Evolutionary conservation across 2,113 vertebrate genomes (phyloP).

Genomic region (Glaucomys volans): DNA sequence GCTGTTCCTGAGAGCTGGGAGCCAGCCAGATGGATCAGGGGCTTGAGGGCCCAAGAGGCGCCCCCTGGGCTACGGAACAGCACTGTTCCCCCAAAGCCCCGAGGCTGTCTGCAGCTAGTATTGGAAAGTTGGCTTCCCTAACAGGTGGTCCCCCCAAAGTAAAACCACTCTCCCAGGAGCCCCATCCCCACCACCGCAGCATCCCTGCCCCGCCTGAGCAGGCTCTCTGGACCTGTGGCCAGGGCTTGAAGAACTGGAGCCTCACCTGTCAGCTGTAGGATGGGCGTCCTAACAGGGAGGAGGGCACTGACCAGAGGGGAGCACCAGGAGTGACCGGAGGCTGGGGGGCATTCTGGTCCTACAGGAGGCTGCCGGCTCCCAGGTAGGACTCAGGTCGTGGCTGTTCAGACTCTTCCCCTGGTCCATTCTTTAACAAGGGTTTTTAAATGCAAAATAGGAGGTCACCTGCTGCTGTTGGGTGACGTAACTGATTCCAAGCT

Average conservation of each 20-base stretch:
- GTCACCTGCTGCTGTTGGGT: background rate
- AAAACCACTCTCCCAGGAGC: background rate
- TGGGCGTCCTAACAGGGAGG: background rate
- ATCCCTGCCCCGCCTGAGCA: too few relatives aligned
- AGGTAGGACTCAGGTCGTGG: too few relatives aligned
- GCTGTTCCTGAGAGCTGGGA: background rate
- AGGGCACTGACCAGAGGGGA: background rate
- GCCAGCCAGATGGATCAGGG: too few relatives aligned
- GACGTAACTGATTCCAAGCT: background rate
- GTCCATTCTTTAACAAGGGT: background rate
- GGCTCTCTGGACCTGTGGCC: background rate
- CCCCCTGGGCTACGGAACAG: background rate
- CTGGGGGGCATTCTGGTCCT: background rate
- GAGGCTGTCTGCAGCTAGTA: too few relatives aligned
- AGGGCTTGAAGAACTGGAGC: background rate
- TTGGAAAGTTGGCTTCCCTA: background rate
- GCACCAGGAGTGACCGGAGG: fast-evolving
- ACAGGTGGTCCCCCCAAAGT: background rate
- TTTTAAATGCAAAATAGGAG: background rate
- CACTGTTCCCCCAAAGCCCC: background rate
- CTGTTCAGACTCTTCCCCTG: too few relatives aligned
- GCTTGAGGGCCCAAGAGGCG: too few relatives aligned
- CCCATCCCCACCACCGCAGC: too few relatives aligned
- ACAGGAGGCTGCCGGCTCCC: background rate
- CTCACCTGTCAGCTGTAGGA: background rate